Evolutionary conservation across 2,888 invertebrate genomes (phyloP), one percentile per base, ranked within the genome.

Genomic region (Palloptera scutellata): DNA sequence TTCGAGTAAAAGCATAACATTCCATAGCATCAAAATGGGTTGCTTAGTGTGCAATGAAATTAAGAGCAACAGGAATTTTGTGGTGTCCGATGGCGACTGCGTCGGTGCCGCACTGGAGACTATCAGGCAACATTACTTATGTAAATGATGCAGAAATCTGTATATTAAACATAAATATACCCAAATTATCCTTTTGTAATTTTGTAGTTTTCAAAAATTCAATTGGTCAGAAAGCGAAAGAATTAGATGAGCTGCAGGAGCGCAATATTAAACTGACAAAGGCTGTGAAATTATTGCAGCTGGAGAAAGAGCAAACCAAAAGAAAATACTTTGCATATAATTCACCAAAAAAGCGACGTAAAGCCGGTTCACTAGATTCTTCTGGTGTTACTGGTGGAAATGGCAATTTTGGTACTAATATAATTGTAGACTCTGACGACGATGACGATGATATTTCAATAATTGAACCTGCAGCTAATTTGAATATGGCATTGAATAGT

Each of bases 401-500:
- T 0, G 63, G 58, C 3, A 63, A 61, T 1, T 19, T 67, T 10
- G 55, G 54, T 6, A 2, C 41, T 45, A 11, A 15, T 0, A 59
- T 51, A 10, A 69, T 70, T 54, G 64, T 57, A 10, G 70, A 61
- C 13, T 19, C 62, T 20, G 67, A 52, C 1, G 64, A 70, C 11
- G 19, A 58, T 13, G 55, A 51, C 5, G 58, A 67, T 51, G 71
- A 63, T 40, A 61, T 48, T 6, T 66, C 70, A 0, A 64, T 71
- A 13, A 59, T 61, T n/a, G 61, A 73, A 41, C 71, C 66, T 10
- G 75, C 66, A 66, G 65, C 64, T 5, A 78, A 82, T 68, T 75
- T 82, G 58, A 84, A 84, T 67, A 77, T 79, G 59, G 84, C 83
- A 0, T 41, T 84, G 3, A 78, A 77, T 66, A 76, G 75, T 53